phyloP scores from a whole-genome alignment of 2,113 vertebrate species.

The Taurulus bubalis region DNA sequence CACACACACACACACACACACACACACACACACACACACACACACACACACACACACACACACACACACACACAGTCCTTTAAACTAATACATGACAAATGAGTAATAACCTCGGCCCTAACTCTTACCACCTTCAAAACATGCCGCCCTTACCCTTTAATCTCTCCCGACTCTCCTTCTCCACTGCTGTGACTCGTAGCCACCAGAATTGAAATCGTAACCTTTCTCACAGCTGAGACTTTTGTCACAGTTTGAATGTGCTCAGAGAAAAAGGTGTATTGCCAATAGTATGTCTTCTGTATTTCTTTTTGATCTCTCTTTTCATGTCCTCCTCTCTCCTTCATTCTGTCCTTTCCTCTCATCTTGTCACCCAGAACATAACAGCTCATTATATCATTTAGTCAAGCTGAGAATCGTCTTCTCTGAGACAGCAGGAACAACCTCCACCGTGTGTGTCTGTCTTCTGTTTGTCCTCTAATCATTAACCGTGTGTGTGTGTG shows the following conservation, averaged over 20 bases:
- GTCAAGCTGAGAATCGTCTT: constrained; percentile 77
- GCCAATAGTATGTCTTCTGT: constrained; percentile 19
- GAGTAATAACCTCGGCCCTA: constrained; percentile 63
- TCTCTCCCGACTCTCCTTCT: constrained; percentile 31
- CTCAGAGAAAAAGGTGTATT: constrained; percentile 26
- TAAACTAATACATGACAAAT: constrained; percentile 72
- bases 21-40: constrained; percentile 22
- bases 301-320: constrained; percentile 48
- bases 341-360: constrained; percentile 67
- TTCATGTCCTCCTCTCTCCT: constrained; percentile 61
- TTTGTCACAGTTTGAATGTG: constrained; percentile 75
- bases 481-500: constrained; percentile 56
- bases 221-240: constrained; percentile 81
- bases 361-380: constrained; percentile 72
- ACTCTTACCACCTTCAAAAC: constrained; percentile 34
- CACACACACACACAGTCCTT: constrained; percentile 30
- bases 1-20: constrained; percentile 13
- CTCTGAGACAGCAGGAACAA: constrained; percentile 73
- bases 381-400: constrained; percentile 79
- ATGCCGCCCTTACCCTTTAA: constrained; percentile 50
- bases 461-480: constrained; percentile 77
- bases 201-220: constrained; percentile 76
- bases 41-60: constrained; percentile 9
- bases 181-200: constrained; percentile 56
- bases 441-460: constrained; percentile 63